phyloP scores from a whole-genome alignment of 2,113 vertebrate species.

The Forbesichthys papilliferus region DNA sequence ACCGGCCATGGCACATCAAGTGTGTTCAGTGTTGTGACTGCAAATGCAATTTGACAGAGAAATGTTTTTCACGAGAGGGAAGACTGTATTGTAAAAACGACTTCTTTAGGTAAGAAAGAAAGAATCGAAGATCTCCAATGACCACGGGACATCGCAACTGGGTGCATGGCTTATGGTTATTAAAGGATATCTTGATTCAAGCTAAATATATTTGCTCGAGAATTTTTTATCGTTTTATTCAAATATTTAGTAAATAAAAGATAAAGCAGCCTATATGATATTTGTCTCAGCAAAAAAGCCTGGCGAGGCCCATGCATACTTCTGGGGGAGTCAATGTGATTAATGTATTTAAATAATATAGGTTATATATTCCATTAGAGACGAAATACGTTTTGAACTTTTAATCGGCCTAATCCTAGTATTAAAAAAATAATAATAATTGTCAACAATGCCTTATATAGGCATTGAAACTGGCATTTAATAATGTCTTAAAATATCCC shows the following conservation, averaged over 20 bases:
- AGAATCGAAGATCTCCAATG: background rate
- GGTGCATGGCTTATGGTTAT: no score
- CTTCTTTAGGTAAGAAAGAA: conserved; percentile 92
- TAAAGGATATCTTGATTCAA: background rate
- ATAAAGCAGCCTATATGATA: conserved; percentile 11
- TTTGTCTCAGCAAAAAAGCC: conserved; percentile 19
- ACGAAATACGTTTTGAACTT: no score
- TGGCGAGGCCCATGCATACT: conserved; percentile 9
- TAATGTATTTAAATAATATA: conserved; percentile 61
- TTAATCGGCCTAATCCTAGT: no score
- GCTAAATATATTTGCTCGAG: background rate
- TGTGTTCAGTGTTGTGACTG: conserved; percentile 98
- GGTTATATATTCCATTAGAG: background rate
- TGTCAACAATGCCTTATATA: no score
- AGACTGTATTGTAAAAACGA: conserved; percentile 98
- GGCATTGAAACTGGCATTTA: background rate
- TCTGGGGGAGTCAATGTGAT: conserved; percentile 46
- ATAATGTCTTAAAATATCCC: background rate
- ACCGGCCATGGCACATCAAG: conserved; percentile 96
- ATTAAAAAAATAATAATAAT: no score
- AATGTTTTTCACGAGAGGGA: conserved; percentile 97
- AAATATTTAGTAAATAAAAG: background rate
- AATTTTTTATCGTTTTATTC: no score
- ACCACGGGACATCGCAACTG: no score
- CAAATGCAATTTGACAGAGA: conserved; percentile 96